Conservation (phyloP, 2,113 vertebrate species). For the Tympanuchus pallidicinctus region DNA sequence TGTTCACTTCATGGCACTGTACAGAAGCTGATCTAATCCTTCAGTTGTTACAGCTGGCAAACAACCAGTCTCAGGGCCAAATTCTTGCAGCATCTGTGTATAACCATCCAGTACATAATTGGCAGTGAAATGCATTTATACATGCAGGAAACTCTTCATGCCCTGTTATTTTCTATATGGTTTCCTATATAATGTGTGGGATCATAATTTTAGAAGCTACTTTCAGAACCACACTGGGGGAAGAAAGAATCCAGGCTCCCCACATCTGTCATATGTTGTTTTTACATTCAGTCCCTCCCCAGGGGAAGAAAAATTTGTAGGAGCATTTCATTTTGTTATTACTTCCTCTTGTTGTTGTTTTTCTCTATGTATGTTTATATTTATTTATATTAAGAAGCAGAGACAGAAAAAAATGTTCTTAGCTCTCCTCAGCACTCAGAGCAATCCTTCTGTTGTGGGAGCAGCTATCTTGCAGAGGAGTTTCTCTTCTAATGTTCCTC, state of each 20-base stretch:
- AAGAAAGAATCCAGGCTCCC: background rate
- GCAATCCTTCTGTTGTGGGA: background rate
- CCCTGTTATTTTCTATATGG: conserved; percentile 10
- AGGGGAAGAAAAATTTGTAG: background rate
- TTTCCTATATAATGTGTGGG: conserved; percentile 32
- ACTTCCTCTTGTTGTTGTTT: conserved; percentile 42
- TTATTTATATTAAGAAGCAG: conserved; percentile 19
- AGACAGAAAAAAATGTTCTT: background rate
- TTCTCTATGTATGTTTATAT: conserved; percentile 26
- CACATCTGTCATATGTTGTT: conserved; percentile 15
- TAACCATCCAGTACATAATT: background rate
- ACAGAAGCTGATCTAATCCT: conserved; percentile 59
- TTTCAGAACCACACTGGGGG: background rate
- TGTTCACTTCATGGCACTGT: conserved; percentile 46
- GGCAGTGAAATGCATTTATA: background rate
- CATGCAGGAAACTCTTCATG: conserved; percentile 21
- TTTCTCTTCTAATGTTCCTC: background rate
- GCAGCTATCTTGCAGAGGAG: background rate
- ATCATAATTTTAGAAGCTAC: background rate
- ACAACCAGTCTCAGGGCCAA: conserved; percentile 4
- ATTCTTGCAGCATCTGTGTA: conserved; percentile 31
- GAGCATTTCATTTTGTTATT: conserved; percentile 31
- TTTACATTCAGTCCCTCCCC: background rate
- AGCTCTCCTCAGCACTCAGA: background rate
- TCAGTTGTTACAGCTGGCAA: conserved; percentile 52